These are phyloP conservation scores for Catocala nupta DNA, from an alignment of 2,888 invertebrate genomes.

Conservation along the genomic window DNA sequence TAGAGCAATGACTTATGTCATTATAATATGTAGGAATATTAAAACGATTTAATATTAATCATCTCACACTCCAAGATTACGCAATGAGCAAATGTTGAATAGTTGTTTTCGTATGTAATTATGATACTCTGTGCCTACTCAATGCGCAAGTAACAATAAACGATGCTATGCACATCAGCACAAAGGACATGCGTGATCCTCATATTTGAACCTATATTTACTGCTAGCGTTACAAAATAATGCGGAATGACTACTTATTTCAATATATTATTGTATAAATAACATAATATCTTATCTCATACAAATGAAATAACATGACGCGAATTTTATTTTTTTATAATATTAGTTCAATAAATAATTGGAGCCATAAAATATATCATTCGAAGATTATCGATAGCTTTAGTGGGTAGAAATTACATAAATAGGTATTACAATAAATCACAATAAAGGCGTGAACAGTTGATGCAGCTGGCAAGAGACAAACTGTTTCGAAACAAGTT, in stretches of 20 bases:
- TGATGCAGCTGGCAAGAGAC: no score
- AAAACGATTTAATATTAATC: no score
- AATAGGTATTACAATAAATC: constrained; percentile 8
- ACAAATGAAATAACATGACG: constrained; percentile 31
- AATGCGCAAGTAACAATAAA: constrained; percentile 15
- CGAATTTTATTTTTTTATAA: constrained; percentile 7
- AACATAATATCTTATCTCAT: constrained; percentile 51
- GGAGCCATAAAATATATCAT: constrained; percentile 36
- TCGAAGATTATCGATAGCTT: constrained; percentile 32
- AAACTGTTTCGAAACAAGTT: no score
- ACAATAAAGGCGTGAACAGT: not conserved
- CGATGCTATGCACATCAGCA: constrained; percentile 8
- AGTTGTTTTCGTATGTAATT: constrained; percentile 12
- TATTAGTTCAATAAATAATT: constrained; percentile 29
- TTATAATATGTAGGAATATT: no score
- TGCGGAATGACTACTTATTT: constrained; percentile 17
- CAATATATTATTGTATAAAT: constrained; percentile 16
- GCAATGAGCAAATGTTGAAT: constrained; percentile 6
- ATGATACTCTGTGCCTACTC: constrained; percentile 21
- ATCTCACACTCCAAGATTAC: constrained; percentile 3
- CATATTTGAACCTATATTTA: constrained; percentile 12
- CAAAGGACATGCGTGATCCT: constrained; percentile 38
- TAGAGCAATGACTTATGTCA: no score
- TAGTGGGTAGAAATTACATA: constrained; percentile 14
- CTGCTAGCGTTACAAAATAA: constrained; percentile 18